Conservation (phyloP, 53 echinoderm and acorn worm species). For the Antedon mediterranea region DNA sequence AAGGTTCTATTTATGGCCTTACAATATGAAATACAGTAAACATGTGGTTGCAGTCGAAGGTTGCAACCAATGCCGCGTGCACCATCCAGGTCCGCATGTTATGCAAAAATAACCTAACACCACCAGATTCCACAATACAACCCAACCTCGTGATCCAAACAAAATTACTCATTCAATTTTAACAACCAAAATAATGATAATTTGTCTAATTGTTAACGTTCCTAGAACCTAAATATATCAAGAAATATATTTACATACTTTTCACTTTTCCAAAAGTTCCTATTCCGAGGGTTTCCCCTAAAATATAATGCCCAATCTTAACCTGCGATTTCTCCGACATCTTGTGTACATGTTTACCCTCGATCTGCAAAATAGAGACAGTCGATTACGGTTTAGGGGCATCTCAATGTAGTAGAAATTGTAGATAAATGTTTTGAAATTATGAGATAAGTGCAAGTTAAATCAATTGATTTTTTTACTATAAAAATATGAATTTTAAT, state of each 20-base stretch:
- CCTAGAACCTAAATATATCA: background rate
- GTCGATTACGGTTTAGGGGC: background rate
- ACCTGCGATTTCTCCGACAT: constrained; percentile 57
- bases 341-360: constrained; percentile 11
- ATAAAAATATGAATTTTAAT: too few species aligned
- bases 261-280: constrained; percentile 99
- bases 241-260: constrained; percentile 39
- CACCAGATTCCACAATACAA: background rate
- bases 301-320: constrained; percentile 90
- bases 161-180: background rate
- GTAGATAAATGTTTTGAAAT: background rate
- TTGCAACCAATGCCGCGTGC: too few species aligned
- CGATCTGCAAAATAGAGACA: background rate
- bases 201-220: background rate
- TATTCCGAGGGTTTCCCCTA: constrained; percentile 95
- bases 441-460: too few species aligned
- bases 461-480: too few species aligned
- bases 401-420: background rate
- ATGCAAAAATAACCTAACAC: too few species aligned
- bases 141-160: background rate
- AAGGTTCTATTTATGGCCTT: too few species aligned
- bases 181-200: background rate
- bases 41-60: too few species aligned
- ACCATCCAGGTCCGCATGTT: too few species aligned
- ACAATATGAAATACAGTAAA: too few species aligned